Base-by-base conservation (phyloP, 2,888 invertebrate species). In the Meganola albula region DNA sequence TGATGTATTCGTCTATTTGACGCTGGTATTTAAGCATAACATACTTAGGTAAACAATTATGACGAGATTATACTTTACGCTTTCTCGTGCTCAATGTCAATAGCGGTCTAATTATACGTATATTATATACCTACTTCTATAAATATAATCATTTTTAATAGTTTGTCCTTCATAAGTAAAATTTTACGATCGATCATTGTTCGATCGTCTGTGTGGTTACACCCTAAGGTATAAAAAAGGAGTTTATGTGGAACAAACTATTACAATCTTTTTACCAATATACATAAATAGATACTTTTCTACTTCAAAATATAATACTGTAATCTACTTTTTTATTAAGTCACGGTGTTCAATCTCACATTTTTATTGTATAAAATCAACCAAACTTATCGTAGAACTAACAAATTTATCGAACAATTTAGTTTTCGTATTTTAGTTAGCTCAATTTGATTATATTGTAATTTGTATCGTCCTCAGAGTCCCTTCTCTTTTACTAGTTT, bases 31-130 rank as follows among this genome's bases (percentile, higher is more conserved):
- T 72, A 72, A 71, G 67, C 61, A 57, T 59, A n/a, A 20, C 48
- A 55, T 66, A 62, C 30, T 65, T 53, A 70, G 72, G 63, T 54
- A 52, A 47, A 53, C 51, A 58, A 62, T 58, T 53, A 48, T 58
- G 56, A 48, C 55, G 46, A 49, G 44, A 50, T 53, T 44, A 52
- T 65, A 62, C 63, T 61, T 64, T 78, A 82, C 75, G 83, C 84
- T 83, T 85, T 65, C 69, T 70, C 63, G 74, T 83, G 84, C 84
- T 85, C 84, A 85, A 85, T 74, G 75, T 78, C 70, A 66, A 71
- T 67, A 73, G 72, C 80, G 82, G 82, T 82, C 82, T 80, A 82
- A 79, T 66, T 53, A 46, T 48, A 45, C 36, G 30, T 60, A 49
- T 49, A 16, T 16, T 16, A 41, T 48, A 35, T 50, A 39, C 6